These are phyloP conservation scores for Lasioglossum lativentre DNA, from an alignment of 2,888 invertebrate genomes.

Conservation along the genomic window DNA sequence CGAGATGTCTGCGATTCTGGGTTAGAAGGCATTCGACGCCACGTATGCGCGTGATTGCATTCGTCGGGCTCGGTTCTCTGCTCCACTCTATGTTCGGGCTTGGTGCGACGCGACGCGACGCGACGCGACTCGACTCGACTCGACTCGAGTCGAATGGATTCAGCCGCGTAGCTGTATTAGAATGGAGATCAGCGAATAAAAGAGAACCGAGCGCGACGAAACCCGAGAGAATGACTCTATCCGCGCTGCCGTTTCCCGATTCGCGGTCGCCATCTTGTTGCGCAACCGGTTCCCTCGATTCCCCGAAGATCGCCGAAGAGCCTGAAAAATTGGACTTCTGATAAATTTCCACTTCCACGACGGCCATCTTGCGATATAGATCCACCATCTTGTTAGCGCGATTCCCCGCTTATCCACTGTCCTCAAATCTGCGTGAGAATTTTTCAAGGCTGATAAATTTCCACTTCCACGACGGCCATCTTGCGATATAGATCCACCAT, in stretches of 20 bases:
- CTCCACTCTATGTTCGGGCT: neutral
- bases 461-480: no score
- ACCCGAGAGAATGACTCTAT: slow-evolving; percentile 9
- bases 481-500: neutral
- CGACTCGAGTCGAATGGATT: slow-evolving; percentile 27
- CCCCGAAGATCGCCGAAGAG: neutral
- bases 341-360: neutral
- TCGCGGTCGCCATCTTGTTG: neutral
- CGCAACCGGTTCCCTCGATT: neutral
- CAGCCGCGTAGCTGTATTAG: slow-evolving; percentile 59
- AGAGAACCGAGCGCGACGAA: neutral
- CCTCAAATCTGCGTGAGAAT: no score
- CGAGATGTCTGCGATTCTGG: slow-evolving; percentile 63
- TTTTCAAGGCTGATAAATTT: neutral
- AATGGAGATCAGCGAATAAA: slow-evolving; percentile 60
- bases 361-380: neutral
- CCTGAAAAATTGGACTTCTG: neutral
- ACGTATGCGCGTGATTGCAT: slow-evolving; percentile 64
- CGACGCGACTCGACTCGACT: slow-evolving; percentile 12
- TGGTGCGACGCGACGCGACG: slow-evolving; percentile 16
- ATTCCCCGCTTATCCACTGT: no score
- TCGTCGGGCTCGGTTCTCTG: slow-evolving; percentile 20
- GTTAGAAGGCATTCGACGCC: slow-evolving; percentile 61
- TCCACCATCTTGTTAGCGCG: neutral
- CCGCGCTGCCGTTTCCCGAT: slow-evolving; percentile 1